These are phyloP conservation scores for Ophraella communa DNA, from an alignment of 2,888 invertebrate species.

Conservation along the genomic window DNA sequence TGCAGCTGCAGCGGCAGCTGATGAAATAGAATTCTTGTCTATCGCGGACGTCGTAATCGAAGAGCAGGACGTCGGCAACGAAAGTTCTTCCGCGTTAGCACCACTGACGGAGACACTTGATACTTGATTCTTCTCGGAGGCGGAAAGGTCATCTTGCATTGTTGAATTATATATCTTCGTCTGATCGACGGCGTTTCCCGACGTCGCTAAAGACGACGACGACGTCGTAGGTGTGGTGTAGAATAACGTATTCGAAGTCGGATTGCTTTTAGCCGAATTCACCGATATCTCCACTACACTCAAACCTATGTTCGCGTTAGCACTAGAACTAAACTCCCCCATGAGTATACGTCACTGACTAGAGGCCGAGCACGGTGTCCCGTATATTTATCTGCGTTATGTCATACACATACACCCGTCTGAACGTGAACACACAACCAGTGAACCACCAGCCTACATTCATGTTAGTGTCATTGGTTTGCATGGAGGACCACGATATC, in stretches of 20 bases:
- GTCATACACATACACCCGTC: conserved; percentile 53
- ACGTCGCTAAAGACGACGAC: conserved; percentile 41
- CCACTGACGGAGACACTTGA: conserved; percentile 48
- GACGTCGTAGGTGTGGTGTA: conserved; percentile 55
- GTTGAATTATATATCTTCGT: conserved; percentile 53
- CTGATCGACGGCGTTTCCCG: conserved; percentile 45
- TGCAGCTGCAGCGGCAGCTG: conserved; percentile 43
- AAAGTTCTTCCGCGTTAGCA: conserved; percentile 48
- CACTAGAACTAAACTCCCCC: conserved; percentile 61
- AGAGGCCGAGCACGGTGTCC: conserved; percentile 48
- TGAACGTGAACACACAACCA: conserved; percentile 55
- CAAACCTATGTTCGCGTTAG: conserved; percentile 59
- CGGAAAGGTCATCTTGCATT: conserved; percentile 61
- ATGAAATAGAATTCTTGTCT: conserved; percentile 30
- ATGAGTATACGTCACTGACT: conserved; percentile 58
- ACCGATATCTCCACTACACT: conserved; percentile 59
- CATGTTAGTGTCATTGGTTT: conserved; percentile 53
- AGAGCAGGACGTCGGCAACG: conserved; percentile 36
- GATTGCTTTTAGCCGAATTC: conserved; percentile 53
- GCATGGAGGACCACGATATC: conserved; percentile 46
- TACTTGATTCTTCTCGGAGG: conserved; percentile 47
- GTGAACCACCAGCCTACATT: conserved; percentile 56
- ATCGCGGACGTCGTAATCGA: conserved; percentile 35
- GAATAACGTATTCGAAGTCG: conserved; percentile 55
- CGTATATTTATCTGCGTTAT: conserved; percentile 48